A percentile compares a stretch with the other conserved stretches of the same genome.
Conservation (phyloP, 2,113 vertebrate genomes). For the Proterorhinus semilunaris region DNA sequence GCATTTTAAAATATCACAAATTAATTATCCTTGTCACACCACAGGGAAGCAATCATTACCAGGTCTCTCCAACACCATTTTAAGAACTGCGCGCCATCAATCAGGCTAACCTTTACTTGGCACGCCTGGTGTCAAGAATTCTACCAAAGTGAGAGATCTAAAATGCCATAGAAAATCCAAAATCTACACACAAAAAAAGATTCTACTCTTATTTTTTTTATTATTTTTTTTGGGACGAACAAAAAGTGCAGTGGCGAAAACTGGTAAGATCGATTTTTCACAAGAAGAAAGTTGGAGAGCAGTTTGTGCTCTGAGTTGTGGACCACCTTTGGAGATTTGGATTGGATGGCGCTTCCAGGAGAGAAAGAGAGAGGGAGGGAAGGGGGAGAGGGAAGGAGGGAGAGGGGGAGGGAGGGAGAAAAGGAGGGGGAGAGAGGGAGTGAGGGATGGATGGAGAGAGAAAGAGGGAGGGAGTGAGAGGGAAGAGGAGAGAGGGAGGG, state of each 20-base stretch:
- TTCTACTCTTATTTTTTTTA: no score
- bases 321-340: slow-evolving; percentile 25
- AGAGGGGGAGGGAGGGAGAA: no score
- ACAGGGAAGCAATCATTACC: slow-evolving; percentile 24
- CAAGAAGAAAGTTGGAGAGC: neutral
- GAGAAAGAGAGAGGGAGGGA: neutral
- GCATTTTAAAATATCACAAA: neutral
- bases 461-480: neutral
- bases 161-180: slow-evolving; percentile 23
- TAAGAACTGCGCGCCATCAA: slow-evolving; percentile 33
- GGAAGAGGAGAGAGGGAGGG: no score
- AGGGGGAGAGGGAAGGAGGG: neutral
- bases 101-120: slow-evolving; percentile 60
- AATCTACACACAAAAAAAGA: no score
- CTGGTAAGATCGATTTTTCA: neutral
- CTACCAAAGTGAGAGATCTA: slow-evolving; percentile 40
- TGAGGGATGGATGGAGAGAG: neutral
- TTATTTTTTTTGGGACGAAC: neutral
- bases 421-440: neutral
- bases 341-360: slow-evolving; percentile 22
- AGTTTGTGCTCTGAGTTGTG: slow-evolving; percentile 1
- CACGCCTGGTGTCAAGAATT: slow-evolving; percentile 16
- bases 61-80: slow-evolving; percentile 24
- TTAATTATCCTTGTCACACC: slow-evolving; percentile 1
- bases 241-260: neutral